These are phyloP conservation scores for Rhimphoctona megacephalus DNA, from an alignment of 2,888 invertebrate species.

Conservation along the genomic window DNA sequence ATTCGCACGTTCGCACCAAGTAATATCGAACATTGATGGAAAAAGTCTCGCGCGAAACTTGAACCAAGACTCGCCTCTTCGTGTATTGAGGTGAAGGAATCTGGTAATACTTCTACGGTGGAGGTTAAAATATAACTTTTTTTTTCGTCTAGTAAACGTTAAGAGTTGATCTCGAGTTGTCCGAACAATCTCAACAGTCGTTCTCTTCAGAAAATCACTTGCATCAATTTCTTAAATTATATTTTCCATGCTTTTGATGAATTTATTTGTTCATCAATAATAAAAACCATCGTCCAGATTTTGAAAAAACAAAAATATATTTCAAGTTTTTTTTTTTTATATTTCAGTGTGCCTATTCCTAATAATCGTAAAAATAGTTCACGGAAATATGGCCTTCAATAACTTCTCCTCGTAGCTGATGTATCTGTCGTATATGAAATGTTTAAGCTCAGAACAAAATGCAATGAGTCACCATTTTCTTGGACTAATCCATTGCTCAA, in stretches of 20 bases:
- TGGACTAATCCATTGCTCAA: constrained; percentile 55
- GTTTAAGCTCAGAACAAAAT: constrained; percentile 1
- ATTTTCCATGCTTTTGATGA: background rate
- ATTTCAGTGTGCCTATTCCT: no score
- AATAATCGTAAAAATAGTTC: background rate
- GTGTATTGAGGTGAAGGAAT: constrained; percentile 10
- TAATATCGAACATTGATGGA: constrained; percentile 68
- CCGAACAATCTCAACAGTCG: background rate
- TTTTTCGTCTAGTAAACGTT: background rate
- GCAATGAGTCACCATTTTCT: constrained; percentile 10
- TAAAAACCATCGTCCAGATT: no score
- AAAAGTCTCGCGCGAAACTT: constrained; percentile 43
- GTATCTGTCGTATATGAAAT: background rate
- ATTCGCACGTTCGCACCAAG: constrained; percentile 64
- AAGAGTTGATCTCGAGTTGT: background rate
- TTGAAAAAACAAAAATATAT: background rate
- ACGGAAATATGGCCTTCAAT: background rate
- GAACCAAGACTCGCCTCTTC: background rate
- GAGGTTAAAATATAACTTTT: background rate
- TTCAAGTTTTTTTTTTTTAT: no score
- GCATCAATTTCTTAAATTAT: background rate
- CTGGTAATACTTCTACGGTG: background rate
- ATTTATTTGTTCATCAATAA: background rate
- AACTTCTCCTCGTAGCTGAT: background rate
- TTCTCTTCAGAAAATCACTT: background rate